These are phyloP conservation scores for Rhagophthalmus giganteus DNA, from an alignment of 2,888 invertebrate genomes.

Conservation along the genomic window DNA sequence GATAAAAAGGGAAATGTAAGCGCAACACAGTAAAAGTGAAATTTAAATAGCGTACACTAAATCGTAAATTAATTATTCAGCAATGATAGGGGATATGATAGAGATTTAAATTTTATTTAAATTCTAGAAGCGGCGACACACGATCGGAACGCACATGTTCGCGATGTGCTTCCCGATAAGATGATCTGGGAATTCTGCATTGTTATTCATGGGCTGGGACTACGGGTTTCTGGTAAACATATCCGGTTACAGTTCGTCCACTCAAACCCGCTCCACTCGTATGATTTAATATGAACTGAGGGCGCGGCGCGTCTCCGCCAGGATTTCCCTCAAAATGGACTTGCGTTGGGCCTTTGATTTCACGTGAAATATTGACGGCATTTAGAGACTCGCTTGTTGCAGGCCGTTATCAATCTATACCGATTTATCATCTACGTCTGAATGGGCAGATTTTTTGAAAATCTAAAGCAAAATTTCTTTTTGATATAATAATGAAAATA, in stretches of 20 bases:
- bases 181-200: constrained; percentile 35
- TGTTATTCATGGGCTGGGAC: constrained; percentile 47
- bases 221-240: constrained; percentile 42
- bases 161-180: constrained; percentile 37
- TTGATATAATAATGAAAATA: too few species aligned
- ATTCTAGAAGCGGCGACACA: constrained; percentile 29
- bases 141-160: constrained; percentile 33
- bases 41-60: constrained; percentile 10
- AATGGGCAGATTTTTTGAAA: too few species aligned
- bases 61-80: constrained; percentile 28
- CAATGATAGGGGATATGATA: constrained; percentile 10
- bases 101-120: constrained; percentile 40
- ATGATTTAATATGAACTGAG: constrained; percentile 36
- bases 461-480: too few species aligned
- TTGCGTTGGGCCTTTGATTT: constrained; percentile 27
- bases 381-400: too few species aligned
- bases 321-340: constrained; percentile 22
- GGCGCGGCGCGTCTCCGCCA: constrained; percentile 19
- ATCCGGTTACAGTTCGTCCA: constrained; percentile 41
- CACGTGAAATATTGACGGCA: constrained; percentile 9
- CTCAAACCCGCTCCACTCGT: constrained; percentile 31
- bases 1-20: too few species aligned
- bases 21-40: too few species aligned
- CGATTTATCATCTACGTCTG: too few species aligned
- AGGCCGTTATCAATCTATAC: too few species aligned